Evolutionary conservation across 2,888 invertebrate genomes (phyloP).

Genomic region (Cheilosia soror): DNA sequence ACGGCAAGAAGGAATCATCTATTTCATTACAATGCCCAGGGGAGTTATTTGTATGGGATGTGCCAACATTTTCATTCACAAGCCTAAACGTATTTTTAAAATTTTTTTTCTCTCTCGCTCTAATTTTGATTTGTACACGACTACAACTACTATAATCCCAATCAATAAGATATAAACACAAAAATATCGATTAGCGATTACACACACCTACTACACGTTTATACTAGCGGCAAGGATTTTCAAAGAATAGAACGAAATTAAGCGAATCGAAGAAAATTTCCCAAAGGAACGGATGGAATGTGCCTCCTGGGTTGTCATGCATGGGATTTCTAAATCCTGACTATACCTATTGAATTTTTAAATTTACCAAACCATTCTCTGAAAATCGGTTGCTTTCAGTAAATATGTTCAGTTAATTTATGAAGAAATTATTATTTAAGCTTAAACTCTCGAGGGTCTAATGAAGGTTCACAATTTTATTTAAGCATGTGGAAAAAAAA

Average conservation of each 20-base stretch:
- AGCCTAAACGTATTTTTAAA: not conserved
- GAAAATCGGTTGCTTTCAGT: not conserved
- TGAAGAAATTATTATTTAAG: conserved; percentile 23
- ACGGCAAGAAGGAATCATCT: conserved; percentile 30
- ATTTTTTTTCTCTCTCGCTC: not conserved
- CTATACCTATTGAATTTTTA: conserved; percentile 9
- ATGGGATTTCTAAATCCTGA: too few species aligned
- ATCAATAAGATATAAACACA: conserved; percentile 13
- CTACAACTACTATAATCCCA: not conserved
- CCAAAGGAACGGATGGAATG: not conserved
- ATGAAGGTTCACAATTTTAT: conserved; percentile 13
- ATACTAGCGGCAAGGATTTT: not conserved
- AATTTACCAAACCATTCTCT: not conserved
- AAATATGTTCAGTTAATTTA: conserved; percentile 29
- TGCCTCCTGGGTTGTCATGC: too few species aligned
- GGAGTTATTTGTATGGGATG: conserved; percentile 50
- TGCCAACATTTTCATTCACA: conserved; percentile 45
- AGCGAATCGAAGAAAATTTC: conserved; percentile 13
- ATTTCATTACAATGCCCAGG: conserved; percentile 59
- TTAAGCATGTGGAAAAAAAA: conserved; percentile 2
- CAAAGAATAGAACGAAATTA: conserved; percentile 11
- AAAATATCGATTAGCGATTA: conserved; percentile 33
- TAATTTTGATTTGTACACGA: conserved; percentile 38
- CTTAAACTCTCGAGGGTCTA: conserved; percentile 22
- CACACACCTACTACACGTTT: not conserved